Evolutionary conservation across 2,888 invertebrate species (phyloP).

Genomic region (Drosophila fulvimacula): DNA sequence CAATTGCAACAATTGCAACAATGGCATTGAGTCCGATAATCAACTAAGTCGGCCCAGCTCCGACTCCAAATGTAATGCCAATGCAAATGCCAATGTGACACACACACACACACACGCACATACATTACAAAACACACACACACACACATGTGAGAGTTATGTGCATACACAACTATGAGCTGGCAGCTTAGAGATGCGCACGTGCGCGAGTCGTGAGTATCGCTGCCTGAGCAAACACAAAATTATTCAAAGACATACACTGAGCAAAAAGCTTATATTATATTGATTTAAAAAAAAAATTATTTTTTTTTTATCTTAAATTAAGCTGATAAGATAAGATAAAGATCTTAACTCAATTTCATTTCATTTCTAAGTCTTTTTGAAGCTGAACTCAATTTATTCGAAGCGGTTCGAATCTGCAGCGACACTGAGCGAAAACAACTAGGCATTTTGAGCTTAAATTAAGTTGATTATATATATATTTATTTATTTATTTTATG

Average conservation of each 20-base stretch:
- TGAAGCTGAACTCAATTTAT: no score
- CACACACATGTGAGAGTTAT: conserved; percentile 19
- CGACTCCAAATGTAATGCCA: conserved; percentile 72
- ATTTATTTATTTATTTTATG: no score
- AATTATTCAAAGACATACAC: not conserved
- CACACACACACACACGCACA: conserved; percentile 24
- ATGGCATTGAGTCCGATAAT: conserved; percentile 74
- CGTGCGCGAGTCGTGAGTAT: conserved; percentile 15
- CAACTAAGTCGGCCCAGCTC: conserved; percentile 50
- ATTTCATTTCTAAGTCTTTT: not conserved
- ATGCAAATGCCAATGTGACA: conserved; percentile 59
- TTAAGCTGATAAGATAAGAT: no score
- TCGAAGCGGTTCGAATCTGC: no score
- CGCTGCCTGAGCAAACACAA: not conserved
- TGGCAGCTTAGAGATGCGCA: conserved; percentile 15
- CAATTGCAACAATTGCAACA: conserved; percentile 36
- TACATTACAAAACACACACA: not conserved
- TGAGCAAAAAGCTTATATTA: not conserved
- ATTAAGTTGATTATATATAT: no score
- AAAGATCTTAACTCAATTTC: no score
- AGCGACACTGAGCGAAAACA: no score
- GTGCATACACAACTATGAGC: conserved; percentile 29
- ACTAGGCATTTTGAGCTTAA: no score
- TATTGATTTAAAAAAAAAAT: accelerated
- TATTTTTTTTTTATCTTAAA: no score